A percentile compares a stretch with the other conserved stretches of the same genome.
These are phyloP conservation scores for Physocephala rufipes DNA, from an alignment of 2,888 invertebrate species.

Conservation along the genomic window DNA sequence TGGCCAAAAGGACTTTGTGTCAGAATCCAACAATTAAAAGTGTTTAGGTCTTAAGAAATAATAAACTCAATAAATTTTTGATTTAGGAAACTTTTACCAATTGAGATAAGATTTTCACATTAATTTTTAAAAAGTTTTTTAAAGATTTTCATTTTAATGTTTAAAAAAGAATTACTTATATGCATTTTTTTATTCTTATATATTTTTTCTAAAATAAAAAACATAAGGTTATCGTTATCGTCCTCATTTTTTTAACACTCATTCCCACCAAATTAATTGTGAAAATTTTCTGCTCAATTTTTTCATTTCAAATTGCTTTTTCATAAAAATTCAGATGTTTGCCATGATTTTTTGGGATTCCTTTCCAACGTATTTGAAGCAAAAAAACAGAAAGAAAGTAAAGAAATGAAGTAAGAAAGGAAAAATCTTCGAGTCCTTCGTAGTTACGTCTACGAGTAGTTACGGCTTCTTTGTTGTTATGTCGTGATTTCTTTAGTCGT, in stretches of 20 bases:
- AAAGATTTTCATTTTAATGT: not conserved
- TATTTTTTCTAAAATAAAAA: no score
- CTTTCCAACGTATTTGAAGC: constrained; percentile 17
- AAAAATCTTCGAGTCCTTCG: not conserved
- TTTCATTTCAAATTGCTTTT: not conserved
- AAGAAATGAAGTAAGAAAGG: not conserved
- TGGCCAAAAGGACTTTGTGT: no score
- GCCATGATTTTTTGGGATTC: not conserved
- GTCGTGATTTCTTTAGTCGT: not conserved
- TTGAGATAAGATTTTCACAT: no score
- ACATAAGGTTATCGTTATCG: no score
- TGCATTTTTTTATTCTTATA: no score
- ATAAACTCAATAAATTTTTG: no score
- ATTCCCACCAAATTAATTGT: no score
- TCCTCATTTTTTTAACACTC: no score
- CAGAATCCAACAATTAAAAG: no score
- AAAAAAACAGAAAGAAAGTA: not conserved
- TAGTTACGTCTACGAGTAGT: not conserved
- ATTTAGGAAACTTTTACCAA: no score
- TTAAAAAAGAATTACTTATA: not conserved
- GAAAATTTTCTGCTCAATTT: not conserved
- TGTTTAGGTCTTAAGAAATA: no score
- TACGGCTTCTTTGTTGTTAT: not conserved
- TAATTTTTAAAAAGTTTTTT: not conserved
- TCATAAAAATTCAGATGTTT: not conserved